These are phyloP conservation scores for Corbicula japonica DNA, from an alignment of 2,888 invertebrate genomes.

Conservation along the genomic window DNA sequence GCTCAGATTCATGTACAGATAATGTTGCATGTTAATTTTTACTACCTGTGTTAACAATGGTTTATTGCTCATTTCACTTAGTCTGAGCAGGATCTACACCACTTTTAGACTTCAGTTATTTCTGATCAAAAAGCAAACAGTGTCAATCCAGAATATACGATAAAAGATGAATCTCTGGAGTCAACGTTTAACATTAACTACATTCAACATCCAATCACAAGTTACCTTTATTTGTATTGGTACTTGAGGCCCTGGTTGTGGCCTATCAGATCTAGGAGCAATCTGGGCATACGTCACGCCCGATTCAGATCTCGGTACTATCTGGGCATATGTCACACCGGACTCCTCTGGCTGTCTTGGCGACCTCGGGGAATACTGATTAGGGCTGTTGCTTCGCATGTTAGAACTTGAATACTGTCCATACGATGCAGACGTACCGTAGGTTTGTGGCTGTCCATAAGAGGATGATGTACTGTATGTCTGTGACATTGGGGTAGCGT, in stretches of 20 bases:
- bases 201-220: too few relatives aligned
- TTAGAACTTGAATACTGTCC: conserved; percentile 49
- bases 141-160: too few relatives aligned
- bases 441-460: conserved; percentile 44
- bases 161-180: too few relatives aligned
- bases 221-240: conserved; percentile 67
- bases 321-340: conserved; percentile 49
- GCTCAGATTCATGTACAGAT: too few relatives aligned
- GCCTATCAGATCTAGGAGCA: conserved; percentile 68
- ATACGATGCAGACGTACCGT: conserved; percentile 45
- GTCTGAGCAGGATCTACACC: too few relatives aligned
- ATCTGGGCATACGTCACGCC: conserved; percentile 68
- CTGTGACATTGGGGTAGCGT: conserved; percentile 42
- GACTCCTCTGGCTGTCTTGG: conserved; percentile 32
- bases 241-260: conserved; percentile 80
- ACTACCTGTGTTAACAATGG: too few relatives aligned
- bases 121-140: too few relatives aligned
- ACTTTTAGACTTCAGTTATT: too few relatives aligned
- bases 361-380: conserved; percentile 38
- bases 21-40: too few relatives aligned
- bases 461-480: conserved; percentile 38
- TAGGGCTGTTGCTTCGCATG: conserved; percentile 34
- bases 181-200: too few relatives aligned
- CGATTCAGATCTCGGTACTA: conserved; percentile 36
- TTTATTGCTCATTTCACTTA: too few relatives aligned